Evolutionary conservation across 2,888 invertebrate species (phyloP), one percentile per base, ranked within the genome.

Genomic region (Minunthozetes semirufus): DNA sequence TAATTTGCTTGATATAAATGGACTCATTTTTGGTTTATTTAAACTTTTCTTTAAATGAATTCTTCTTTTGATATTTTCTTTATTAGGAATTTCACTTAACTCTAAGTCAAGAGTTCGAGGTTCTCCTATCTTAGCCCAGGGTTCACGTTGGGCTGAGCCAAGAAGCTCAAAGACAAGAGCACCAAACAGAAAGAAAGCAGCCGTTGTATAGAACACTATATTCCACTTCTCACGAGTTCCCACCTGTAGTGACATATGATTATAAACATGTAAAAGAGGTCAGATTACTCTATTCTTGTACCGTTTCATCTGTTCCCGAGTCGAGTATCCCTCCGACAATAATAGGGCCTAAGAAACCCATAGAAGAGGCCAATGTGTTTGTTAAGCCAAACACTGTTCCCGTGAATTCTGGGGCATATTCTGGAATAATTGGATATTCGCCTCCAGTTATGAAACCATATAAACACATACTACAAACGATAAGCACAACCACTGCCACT

Each of bases 381-480:
- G 75, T 38, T 15, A 76, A n/a, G 11, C 76, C 76, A 27, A 71
- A 61, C 13, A 75, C 72, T 15, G 72, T 72, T 8, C 76, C 76
- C 8, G 48, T 50, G 25, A 76, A 75, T 72, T 76, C 56, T 1
- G 76, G 76, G 25, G 76, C 74, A 27, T 59, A 75, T 59, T 74
- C 74, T 13, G 74, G 33, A 9, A 72, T 46, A 11, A 76, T 75
- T 9, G 74, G 76, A 13, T 53, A 72, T 33, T 76, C 74, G 42
- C 76, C 76, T n/a, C 76, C 76, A 33, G 63, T 75, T 11, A 61
- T 22, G 27, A 75, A 72, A 2, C 76, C 76, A 38, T 66, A 72
- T 11, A 29, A 61, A 42, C 71, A 72, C 72, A 76, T 72, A n/a
- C 33, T 29, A 0, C n/a, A 9, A 15, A 76, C 42, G 4, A 76